Evolutionary conservation across 2,797 vertebrate genomes (phyloP), one percentile per base, ranked within the genome.

Genomic region (Esox masquinongy): DNA sequence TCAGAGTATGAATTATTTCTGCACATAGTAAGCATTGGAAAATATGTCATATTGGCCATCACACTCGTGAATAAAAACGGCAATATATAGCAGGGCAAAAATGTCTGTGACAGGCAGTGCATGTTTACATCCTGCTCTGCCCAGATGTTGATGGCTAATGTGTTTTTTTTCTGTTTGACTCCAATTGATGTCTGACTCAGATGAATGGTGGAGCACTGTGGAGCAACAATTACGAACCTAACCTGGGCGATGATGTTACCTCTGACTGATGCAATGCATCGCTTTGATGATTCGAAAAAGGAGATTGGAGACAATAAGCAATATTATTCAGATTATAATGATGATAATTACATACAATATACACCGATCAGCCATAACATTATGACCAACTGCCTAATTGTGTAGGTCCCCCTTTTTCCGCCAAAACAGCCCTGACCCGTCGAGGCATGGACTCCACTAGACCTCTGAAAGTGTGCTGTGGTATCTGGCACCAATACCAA

Each of bases 1-100:
- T 86, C 50, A 83, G 84, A 82, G 74, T 50, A 11, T 79, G 87
- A 85, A 89, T 89, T 88, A 88, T 88, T 86, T 72, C 84, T 83
- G 87, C 84, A 81, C 83, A 82, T 81, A 83, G 75, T 36, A 75
- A 80, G 63, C 66, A 79, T 76, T 72, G 80, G 72, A 79, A 79
- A 79, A 84, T 15, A 70, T 80, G 78, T 88, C 84, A 80, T 75
- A 24, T 74, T 73, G 34, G 68, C 78, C 86, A 85, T 86, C 82
- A 78, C 4, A 73, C 82, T 63, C 80, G 78, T n/a, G 75, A 77
- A 49, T 64, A 64, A 50, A 49, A 74, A 64, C 67, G 69, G 50
- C 50, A 70, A 70, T 66, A 64, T 47, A 77, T 77, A 72, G 24
- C 68, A 63, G 47, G 36, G 22, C 34, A 70, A 72, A 79, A 76